Conservation (phyloP, 2,797 vertebrate species). For the Cephalopachus bancanus region DNA sequence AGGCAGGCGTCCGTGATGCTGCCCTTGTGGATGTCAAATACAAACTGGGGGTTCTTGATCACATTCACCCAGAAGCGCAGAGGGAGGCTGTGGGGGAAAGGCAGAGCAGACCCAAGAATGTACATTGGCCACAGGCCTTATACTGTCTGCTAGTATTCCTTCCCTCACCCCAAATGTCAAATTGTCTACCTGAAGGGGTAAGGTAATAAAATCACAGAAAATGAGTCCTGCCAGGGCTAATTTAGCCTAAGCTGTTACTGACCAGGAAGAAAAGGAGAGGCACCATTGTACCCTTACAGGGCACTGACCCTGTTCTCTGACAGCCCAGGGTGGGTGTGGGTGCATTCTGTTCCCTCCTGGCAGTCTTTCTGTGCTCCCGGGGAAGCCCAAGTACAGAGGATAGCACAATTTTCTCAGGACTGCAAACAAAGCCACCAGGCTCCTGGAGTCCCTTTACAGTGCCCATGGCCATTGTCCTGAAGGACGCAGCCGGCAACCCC, state of each 20-base stretch:
- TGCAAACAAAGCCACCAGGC: conserved; percentile 64
- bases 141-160: not conserved
- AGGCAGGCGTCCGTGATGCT: conserved; percentile 99
- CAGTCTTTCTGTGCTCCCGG: not conserved
- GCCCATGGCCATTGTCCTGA: not conserved
- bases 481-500: not conserved
- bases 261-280: not conserved
- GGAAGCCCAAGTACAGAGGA: conserved; percentile 2
- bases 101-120: not conserved
- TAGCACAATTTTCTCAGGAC: conserved; percentile 54
- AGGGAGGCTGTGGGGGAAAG: conserved; percentile 91
- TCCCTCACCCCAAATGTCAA: not conserved
- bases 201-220: not conserved
- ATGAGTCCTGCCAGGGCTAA: not conserved
- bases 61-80: conserved; percentile 99
- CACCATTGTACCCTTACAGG: fast-evolving
- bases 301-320: not conserved
- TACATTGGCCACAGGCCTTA: fast-evolving
- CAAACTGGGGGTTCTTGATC: conserved; percentile 99
- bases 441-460: not conserved
- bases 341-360: not conserved
- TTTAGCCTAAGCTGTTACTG: not conserved
- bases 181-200: not conserved
- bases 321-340: not conserved
- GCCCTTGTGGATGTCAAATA: conserved; percentile 99